A percentile compares a stretch with the other conserved stretches of the same genome.
Conservation (phyloP, 53 echinoderm and acorn worm genomes). For the Patiria pectinifera region DNA sequence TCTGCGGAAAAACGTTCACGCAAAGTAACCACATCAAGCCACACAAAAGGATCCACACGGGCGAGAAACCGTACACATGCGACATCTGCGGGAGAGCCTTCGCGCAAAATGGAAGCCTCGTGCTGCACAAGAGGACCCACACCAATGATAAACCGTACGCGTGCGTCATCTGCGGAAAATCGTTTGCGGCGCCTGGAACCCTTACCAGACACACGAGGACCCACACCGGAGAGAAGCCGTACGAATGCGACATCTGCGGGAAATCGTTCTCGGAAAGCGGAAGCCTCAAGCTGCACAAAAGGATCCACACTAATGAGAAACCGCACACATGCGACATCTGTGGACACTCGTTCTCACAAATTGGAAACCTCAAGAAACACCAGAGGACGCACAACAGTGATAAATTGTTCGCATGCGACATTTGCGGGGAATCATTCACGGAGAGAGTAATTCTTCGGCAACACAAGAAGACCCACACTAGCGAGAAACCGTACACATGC, state of each 20-base stretch:
- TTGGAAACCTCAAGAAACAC: no score
- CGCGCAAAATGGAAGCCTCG: no score
- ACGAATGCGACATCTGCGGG: conserved; percentile 23
- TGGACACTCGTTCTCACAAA: no score
- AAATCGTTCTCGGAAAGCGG: conserved; percentile 19
- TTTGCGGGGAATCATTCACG: no score
- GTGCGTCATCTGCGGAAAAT: background rate
- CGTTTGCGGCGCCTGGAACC: background rate
- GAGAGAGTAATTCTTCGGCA: no score
- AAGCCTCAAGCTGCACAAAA: conserved; percentile 37
- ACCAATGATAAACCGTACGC: background rate
- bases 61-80: background rate
- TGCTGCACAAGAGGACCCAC: background rate
- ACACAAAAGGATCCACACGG: background rate
- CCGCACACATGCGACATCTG: no score
- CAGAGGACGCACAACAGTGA: no score
- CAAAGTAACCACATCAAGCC: background rate
- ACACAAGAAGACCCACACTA: background rate
- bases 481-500: background rate
- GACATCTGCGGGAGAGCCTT: no score
- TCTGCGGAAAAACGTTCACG: background rate
- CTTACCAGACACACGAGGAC: background rate
- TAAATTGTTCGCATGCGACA: no score
- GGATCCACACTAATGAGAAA: background rate
- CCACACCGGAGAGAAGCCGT: conserved; percentile 16